Base-by-base conservation (phyloP, 2,888 invertebrate species). In the Apodemia zela region DNA sequence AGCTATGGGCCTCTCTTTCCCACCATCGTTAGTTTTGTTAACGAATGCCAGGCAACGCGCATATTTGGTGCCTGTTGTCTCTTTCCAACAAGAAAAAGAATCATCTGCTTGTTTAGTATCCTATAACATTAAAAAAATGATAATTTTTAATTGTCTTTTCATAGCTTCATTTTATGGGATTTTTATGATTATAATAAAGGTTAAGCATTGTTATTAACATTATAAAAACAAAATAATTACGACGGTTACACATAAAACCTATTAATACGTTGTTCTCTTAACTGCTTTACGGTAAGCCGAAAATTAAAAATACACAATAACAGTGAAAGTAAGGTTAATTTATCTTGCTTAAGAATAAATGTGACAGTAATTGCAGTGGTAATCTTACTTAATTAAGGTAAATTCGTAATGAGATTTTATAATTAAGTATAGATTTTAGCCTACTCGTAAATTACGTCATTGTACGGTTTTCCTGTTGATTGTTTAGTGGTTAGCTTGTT, bases 191-290 rank as follows among this genome's bases (percentile, higher is more conserved):
- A 47, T 51, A 51, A 51, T 51, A 51, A 51, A 51, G 21, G 13
- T 51, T 21, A 21, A 51, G 51, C 21, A 51, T 51, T 18, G 21
- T 51, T 51, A 51, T 21, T 18, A 51, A 51, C 38, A 51, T 51
- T 51, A 21, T 51, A 51, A 51, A 38, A 51, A 51, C 51, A 51
- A 51, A 51, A 51, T 21, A 51, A 51, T 51, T 51, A 51, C 51
- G 11, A 38, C 38, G 13, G 5, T 18, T 49, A 11, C 18, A 51
- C 21, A 51, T 51, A 21, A 51, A 18, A 51, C 11, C 51, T 51
- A 51, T 51, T 51, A 51, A 21, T 51, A 21, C 25, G 51, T 51
- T 51, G 51, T 51, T 51, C 21, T 51, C 51, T 51, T 51, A 51
- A 51, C 21, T 51, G 51, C 13, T 51, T 51, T 25, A 42, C 42